These are phyloP conservation scores for Pyxicephalus adspersus DNA, from an alignment of 2,113 vertebrate species.

Conservation along the genomic window DNA sequence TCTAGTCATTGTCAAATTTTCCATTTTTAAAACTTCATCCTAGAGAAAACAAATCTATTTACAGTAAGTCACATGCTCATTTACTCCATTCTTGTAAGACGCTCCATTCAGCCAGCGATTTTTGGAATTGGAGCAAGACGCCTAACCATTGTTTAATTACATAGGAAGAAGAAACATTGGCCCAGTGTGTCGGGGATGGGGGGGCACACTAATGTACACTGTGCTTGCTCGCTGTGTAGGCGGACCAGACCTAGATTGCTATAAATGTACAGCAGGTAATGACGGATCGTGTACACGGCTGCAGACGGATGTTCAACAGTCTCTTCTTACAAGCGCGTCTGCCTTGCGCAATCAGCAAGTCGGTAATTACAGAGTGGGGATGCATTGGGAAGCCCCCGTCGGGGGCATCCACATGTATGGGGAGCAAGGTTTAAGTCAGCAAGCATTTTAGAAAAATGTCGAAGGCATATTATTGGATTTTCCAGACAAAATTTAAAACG, in stretches of 20 bases:
- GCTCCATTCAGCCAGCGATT: no score
- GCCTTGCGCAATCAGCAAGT: conserved; percentile 11
- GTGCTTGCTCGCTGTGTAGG: not conserved
- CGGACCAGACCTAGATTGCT: not conserved
- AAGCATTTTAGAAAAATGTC: conserved; percentile 3
- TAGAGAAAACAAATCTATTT: no score
- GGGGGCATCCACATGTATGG: not conserved
- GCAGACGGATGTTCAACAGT: not conserved
- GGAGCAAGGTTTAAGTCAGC: not conserved
- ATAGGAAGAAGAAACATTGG: not conserved
- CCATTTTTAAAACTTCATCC: no score
- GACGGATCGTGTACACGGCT: not conserved
- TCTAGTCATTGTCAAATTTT: no score
- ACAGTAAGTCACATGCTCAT: no score
- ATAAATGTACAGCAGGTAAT: conserved; percentile 14
- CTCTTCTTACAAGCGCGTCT: not conserved
- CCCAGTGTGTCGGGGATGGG: not conserved
- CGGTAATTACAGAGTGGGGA: conserved; percentile 6
- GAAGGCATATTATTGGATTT: conserved; percentile 37
- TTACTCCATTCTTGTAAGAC: no score
- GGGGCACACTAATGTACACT: not conserved
- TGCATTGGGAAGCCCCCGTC: not conserved
- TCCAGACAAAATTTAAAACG: conserved; percentile 41
- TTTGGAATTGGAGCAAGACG: not conserved
- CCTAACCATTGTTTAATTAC: conserved; percentile 11